Conservation (phyloP, 64 coral and sea anemone species). For the Montipora foliosa region DNA sequence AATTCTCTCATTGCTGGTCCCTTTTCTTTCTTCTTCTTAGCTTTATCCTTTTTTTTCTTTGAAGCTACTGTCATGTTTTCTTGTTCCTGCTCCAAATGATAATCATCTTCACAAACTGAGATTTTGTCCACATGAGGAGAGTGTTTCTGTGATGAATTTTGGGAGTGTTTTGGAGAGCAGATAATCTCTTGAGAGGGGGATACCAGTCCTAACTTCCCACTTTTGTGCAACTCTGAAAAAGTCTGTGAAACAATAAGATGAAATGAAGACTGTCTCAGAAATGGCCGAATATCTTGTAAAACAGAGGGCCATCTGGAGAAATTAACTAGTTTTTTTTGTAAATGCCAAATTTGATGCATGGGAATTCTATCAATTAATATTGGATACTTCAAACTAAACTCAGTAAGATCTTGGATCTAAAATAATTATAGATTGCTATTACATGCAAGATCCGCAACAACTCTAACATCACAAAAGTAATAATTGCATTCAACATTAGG, state of each 20-base stretch:
- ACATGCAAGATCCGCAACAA: background rate
- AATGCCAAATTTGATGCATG: too few relatives aligned
- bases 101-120: background rate
- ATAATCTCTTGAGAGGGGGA: background rate
- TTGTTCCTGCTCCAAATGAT: background rate
- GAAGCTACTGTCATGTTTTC: background rate
- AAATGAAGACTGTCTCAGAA: too few relatives aligned
- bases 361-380: too few relatives aligned
- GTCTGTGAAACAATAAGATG: background rate
- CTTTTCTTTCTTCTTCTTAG: slow-evolving; percentile 89
- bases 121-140: background rate
- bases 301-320: too few relatives aligned
- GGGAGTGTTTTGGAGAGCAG: background rate
- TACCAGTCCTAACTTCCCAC: background rate
- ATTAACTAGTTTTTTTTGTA: too few relatives aligned
- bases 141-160: background rate
- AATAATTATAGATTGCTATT: too few relatives aligned
- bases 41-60: slow-evolving; percentile 72
- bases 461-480: too few relatives aligned
- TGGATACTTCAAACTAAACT: too few relatives aligned
- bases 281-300: too few relatives aligned
- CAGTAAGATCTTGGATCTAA: too few relatives aligned
- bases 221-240: background rate
- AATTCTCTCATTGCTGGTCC: slow-evolving; percentile 11
- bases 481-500: too few relatives aligned